Percentiles rank a stretch among this genome's conserved stretches.
Conservation (phyloP, 2,113 vertebrate genomes). For the Poicephalus gulielmi region DNA sequence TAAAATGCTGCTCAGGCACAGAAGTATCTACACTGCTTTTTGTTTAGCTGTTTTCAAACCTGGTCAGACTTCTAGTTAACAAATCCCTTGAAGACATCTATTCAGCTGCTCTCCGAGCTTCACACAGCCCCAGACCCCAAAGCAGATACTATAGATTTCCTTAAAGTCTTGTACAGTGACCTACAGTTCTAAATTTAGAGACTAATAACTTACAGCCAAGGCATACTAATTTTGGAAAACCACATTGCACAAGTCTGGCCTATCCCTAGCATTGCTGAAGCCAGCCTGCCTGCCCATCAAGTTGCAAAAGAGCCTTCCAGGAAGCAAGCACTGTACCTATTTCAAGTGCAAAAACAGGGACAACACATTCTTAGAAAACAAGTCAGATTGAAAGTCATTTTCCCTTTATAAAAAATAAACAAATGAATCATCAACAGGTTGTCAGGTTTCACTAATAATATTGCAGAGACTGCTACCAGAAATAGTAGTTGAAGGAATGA, state of each 20-base stretch:
- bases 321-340: slow-evolving; percentile 22
- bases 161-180: slow-evolving; percentile 53
- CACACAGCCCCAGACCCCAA: not conserved
- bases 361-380: slow-evolving; percentile 50
- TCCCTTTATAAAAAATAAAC: slow-evolving; percentile 1
- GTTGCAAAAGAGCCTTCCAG: slow-evolving; percentile 45
- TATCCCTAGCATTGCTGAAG: not conserved
- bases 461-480: not conserved
- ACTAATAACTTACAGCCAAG: slow-evolving; percentile 48
- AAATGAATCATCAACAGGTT: not conserved
- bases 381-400: not conserved
- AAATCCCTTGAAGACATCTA: slow-evolving; percentile 30
- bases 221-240: slow-evolving; percentile 71
- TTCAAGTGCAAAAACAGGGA: slow-evolving; percentile 18
- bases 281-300: slow-evolving; percentile 41
- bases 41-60: slow-evolving; percentile 23
- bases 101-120: slow-evolving; percentile 29
- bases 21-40: not conserved
- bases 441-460: not conserved
- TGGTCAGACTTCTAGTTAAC: slow-evolving; percentile 1
- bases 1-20: slow-evolving; percentile 7
- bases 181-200: slow-evolving; percentile 69
- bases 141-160: slow-evolving; percentile 55
- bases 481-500: not conserved
- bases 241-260: slow-evolving; percentile 39